phyloP scores from a whole-genome alignment of 2,797 vertebrate genomes.

The Triplophysa bombifrons region DNA sequence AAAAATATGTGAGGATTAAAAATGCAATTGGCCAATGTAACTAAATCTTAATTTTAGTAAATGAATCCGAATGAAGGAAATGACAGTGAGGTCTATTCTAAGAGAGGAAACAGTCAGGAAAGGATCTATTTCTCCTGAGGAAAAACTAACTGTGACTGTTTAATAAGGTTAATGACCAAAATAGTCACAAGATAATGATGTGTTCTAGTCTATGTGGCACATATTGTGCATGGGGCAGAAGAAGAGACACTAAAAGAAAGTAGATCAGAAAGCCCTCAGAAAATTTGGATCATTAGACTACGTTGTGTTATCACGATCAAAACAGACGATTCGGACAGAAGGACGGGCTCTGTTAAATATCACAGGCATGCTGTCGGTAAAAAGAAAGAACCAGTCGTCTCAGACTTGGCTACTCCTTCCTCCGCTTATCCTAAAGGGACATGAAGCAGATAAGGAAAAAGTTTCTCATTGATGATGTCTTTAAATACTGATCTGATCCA shows the following conservation, averaged over 20 bases:
- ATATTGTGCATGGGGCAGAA: conserved; percentile 28
- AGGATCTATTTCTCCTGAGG: conserved; percentile 12
- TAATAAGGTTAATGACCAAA: conserved; percentile 36
- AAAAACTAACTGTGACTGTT: conserved; percentile 16
- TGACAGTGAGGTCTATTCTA: conserved; percentile 24
- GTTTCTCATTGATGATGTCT: conserved; percentile 27
- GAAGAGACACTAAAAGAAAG: conserved; percentile 9
- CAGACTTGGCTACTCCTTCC: background rate
- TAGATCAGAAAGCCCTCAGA: conserved; percentile 20
- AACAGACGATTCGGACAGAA: background rate
- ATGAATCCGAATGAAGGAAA: conserved; percentile 5
- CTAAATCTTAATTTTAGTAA: background rate
- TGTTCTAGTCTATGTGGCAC: conserved; percentile 40
- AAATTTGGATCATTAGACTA: conserved; percentile 11
- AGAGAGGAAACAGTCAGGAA: background rate
- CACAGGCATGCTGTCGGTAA: conserved; percentile 11
- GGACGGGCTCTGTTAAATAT: background rate
- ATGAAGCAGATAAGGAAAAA: conserved; percentile 17
- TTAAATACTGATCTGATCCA: conserved; percentile 34
- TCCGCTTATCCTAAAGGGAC: conserved; percentile 22
- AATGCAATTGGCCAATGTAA: background rate
- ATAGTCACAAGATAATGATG: conserved; percentile 23
- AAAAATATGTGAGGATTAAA: background rate
- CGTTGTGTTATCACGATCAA: background rate
- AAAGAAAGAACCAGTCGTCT: background rate